Evolutionary conservation across 2,113 vertebrate genomes (phyloP).

Genomic region (Passer domesticus): DNA sequence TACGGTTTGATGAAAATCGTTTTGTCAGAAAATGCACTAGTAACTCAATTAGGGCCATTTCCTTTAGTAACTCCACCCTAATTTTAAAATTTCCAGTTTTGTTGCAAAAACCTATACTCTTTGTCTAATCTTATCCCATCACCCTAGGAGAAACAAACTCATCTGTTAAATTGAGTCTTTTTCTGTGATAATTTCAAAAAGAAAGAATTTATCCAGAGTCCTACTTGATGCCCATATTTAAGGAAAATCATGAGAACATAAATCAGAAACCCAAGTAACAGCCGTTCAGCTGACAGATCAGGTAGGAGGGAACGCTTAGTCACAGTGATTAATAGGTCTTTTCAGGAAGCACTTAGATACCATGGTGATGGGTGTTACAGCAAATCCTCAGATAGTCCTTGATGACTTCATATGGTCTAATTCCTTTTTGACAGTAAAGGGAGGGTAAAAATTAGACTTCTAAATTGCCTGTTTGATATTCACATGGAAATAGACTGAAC

Average conservation of each 20-base stretch:
- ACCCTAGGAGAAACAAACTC: not conserved
- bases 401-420: constrained; percentile 64
- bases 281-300: constrained; percentile 21
- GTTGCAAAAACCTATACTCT: not conserved
- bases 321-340: constrained; percentile 60
- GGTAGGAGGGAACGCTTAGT: not conserved
- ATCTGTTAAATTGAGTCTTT: not conserved
- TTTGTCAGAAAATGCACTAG: not conserved
- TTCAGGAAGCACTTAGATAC: constrained; percentile 58
- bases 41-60: not conserved
- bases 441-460: constrained; percentile 57
- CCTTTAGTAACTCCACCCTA: not conserved
- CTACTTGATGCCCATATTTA: not conserved
- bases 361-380: constrained; percentile 54
- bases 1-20: not conserved
- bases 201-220: not conserved
- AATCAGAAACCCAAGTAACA: constrained; percentile 1
- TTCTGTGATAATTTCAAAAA: not conserved
- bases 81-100: not conserved
- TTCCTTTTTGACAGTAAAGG: constrained; percentile 50
- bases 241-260: constrained; percentile 27
- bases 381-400: constrained; percentile 59
- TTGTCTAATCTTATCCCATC: not conserved
- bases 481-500: constrained; percentile 19
- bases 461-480: constrained; percentile 60